A percentile compares a stretch with the other conserved stretches of the same genome.
phyloP scores from a whole-genome alignment of 64 coral and sea anemone species.

The Acropora yongei region DNA sequence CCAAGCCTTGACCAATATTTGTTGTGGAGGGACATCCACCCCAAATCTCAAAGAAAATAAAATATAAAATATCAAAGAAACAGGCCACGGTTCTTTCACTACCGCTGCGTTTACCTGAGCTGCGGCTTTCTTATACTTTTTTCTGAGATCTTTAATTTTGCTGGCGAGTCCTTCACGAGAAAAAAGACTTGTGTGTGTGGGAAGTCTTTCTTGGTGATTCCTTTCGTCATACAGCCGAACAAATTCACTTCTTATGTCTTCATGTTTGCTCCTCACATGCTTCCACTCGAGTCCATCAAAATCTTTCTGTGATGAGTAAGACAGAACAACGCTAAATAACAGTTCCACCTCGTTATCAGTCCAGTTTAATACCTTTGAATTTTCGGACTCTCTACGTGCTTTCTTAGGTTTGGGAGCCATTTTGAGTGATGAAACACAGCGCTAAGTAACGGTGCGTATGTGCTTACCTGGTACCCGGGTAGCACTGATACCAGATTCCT shows the following conservation, averaged over 20 bases:
- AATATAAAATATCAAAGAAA: constrained; percentile 54
- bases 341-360: too few relatives aligned
- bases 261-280: background rate
- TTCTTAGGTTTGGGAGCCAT: background rate
- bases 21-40: constrained; percentile 50
- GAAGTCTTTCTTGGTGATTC: background rate
- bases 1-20: constrained; percentile 34
- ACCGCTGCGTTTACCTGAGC: constrained; percentile 37
- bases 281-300: background rate
- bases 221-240: too few relatives aligned
- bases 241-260: background rate
- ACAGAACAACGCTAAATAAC: background rate
- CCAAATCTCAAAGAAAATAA: constrained; percentile 60
- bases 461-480: background rate
- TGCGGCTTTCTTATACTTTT: constrained; percentile 55
- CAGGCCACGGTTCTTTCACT: constrained; percentile 42
- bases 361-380: too few relatives aligned
- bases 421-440: background rate
- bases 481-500: background rate
- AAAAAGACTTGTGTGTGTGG: constrained; percentile 15
- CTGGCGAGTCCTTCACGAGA: constrained; percentile 40
- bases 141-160: constrained; percentile 28
- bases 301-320: constrained; percentile 5
- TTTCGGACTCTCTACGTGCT: too few relatives aligned
- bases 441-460: background rate